Conservation (phyloP, 2,113 vertebrate genomes). For the Hyla sarda region DNA sequence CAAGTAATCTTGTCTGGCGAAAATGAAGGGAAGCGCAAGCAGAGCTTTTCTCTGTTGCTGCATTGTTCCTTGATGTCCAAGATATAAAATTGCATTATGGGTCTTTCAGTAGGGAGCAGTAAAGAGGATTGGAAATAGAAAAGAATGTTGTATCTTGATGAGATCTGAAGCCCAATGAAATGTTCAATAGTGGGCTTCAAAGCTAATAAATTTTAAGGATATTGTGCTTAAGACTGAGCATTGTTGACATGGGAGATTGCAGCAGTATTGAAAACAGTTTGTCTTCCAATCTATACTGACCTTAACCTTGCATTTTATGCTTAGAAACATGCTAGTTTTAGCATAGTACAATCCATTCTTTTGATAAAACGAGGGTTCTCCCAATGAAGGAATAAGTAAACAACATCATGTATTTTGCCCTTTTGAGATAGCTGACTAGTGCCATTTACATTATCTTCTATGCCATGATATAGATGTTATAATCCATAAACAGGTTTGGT, state of each 20-base stretch:
- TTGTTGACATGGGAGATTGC: slow-evolving; percentile 58
- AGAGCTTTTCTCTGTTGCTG: slow-evolving; percentile 48
- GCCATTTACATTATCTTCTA: neutral
- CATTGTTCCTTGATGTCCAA: slow-evolving; percentile 63
- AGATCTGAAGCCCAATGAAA: slow-evolving; percentile 61
- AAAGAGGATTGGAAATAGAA: slow-evolving; percentile 49
- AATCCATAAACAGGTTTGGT: neutral
- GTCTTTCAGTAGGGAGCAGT: slow-evolving; percentile 60
- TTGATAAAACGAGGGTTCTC: slow-evolving; percentile 1
- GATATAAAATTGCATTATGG: slow-evolving; percentile 66
- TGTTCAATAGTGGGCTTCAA: slow-evolving; percentile 58
- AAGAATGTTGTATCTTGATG: slow-evolving; percentile 64
- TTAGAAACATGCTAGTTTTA: slow-evolving; percentile 41
- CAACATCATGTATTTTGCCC: neutral
- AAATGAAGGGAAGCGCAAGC: slow-evolving; percentile 39
- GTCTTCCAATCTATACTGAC: slow-evolving; percentile 57
- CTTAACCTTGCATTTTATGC: slow-evolving; percentile 54
- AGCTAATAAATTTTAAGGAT: slow-evolving; percentile 52
- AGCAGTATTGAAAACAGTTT: slow-evolving; percentile 56
- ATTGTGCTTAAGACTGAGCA: slow-evolving; percentile 58
- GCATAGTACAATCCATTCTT: slow-evolving; percentile 39
- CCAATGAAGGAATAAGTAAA: neutral
- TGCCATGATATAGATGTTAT: neutral
- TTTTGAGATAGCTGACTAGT: neutral
- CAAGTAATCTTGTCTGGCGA: slow-evolving; percentile 41